Conservation (phyloP, 2,113 vertebrate species). For the Gopherus flavomarginatus region DNA sequence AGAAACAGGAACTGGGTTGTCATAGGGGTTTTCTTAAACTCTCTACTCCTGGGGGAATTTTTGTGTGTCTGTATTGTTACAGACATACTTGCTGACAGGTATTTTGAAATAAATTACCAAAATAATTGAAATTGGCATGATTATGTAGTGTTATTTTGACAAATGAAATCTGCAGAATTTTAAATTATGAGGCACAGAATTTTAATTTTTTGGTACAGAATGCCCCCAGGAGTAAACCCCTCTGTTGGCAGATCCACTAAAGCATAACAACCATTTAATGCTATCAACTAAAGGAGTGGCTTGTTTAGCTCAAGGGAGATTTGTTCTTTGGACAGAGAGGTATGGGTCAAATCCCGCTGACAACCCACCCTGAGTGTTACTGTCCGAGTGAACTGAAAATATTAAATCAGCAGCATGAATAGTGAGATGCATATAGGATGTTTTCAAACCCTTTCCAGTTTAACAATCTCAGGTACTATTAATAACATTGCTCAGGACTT, state of each 20-base stretch:
- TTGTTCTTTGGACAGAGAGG: not conserved
- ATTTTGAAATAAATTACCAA: too few species aligned
- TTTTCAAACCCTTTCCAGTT: constrained; percentile 44
- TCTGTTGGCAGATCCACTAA: not conserved
- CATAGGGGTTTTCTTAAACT: too few species aligned
- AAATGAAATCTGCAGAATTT: too few species aligned
- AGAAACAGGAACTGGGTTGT: too few species aligned
- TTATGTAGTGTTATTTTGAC: too few species aligned
- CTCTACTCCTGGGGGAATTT: too few species aligned
- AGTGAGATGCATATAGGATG: not conserved
- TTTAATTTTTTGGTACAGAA: too few species aligned
- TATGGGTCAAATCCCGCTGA: accelerated
- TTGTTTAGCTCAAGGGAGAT: not conserved
- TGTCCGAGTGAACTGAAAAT: not conserved
- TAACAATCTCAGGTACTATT: constrained; percentile 33
- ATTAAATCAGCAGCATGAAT: not conserved
- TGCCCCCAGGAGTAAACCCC: too few species aligned
- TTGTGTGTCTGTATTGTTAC: too few species aligned
- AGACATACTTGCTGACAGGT: too few species aligned
- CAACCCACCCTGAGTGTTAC: not conserved
- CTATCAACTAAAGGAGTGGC: not conserved
- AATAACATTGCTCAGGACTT: constrained; percentile 63
- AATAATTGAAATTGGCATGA: too few species aligned
- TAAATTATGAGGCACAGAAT: too few species aligned
- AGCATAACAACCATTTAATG: not conserved